phyloP scores from a whole-genome alignment of 2,113 vertebrate genomes.

The Phoxinus phoxinus region DNA sequence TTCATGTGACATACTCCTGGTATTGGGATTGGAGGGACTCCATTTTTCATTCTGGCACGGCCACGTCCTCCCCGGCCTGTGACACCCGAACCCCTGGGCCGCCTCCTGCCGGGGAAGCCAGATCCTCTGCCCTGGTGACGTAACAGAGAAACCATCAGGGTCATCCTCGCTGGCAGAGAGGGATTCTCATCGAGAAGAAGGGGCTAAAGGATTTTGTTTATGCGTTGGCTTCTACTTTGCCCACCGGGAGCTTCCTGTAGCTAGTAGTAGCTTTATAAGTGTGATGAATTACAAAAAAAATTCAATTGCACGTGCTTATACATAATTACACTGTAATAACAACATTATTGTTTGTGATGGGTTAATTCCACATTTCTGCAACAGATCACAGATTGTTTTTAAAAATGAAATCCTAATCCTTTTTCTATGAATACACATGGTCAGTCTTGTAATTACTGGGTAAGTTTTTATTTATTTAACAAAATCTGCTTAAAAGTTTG shows the following conservation, averaged over 20 bases:
- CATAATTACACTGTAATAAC: neutral
- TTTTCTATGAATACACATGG: neutral
- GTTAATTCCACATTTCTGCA: neutral
- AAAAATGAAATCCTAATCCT: neutral
- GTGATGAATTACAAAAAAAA: neutral
- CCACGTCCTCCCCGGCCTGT: conserved; percentile 93
- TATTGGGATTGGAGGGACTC: conserved; percentile 81
- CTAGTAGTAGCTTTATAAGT: neutral
- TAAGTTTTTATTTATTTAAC: neutral
- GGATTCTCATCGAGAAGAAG: neutral
- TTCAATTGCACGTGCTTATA: neutral
- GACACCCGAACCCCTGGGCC: conserved; percentile 90
- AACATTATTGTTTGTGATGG: neutral
- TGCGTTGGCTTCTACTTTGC: neutral
- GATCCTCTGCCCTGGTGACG: conserved; percentile 88
- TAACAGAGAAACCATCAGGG: conserved; percentile 16
- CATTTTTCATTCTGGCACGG: conserved; percentile 91
- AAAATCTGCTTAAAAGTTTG: neutral
- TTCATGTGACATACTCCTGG: conserved; percentile 83
- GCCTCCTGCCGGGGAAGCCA: conserved; percentile 91
- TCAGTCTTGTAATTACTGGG: neutral
- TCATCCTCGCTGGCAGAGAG: neutral
- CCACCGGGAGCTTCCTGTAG: neutral
- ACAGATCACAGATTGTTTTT: neutral
- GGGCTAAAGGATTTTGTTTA: neutral